Conservation (phyloP, 1,140 invertebrate species). For the Papilio aristodemus region DNA sequence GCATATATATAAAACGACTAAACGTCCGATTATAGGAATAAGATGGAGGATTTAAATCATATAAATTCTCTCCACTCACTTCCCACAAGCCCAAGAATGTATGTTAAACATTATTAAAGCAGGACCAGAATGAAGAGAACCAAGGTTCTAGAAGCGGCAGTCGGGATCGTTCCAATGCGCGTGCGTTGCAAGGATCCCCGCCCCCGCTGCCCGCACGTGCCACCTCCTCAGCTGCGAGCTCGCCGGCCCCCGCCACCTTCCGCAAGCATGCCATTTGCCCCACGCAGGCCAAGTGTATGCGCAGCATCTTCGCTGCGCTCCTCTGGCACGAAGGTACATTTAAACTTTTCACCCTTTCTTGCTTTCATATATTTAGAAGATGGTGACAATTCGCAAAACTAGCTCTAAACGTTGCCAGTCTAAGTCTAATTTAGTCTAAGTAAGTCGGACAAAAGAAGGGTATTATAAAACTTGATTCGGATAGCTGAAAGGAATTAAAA, state of each 20-base stretch:
- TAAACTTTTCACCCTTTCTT: neutral
- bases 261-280: conserved; percentile 93
- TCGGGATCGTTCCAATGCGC: neutral
- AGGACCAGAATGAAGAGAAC: neutral
- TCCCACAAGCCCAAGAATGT: too few relatives aligned
- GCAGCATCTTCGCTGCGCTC: conserved; percentile 97
- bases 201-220: conserved; percentile 79
- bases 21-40: too few relatives aligned
- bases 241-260: conserved; percentile 70
- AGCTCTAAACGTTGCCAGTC: too few relatives aligned
- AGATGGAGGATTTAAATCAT: too few relatives aligned
- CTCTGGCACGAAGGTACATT: conserved; percentile 94
- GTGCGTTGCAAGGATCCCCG: conserved; percentile 69
- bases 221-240: conserved; percentile 46
- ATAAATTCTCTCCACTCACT: too few relatives aligned
- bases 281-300: conserved; percentile 94
- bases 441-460: too few relatives aligned
- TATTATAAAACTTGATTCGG: too few relatives aligned
- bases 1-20: too few relatives aligned
- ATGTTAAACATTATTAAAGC: neutral
- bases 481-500: too few relatives aligned
- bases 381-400: too few relatives aligned
- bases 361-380: too few relatives aligned
- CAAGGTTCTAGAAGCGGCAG: neutral
- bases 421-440: too few relatives aligned